Evolutionary conservation across 2,797 vertebrate species (phyloP).

Genomic region (Podarcis siculus): DNA sequence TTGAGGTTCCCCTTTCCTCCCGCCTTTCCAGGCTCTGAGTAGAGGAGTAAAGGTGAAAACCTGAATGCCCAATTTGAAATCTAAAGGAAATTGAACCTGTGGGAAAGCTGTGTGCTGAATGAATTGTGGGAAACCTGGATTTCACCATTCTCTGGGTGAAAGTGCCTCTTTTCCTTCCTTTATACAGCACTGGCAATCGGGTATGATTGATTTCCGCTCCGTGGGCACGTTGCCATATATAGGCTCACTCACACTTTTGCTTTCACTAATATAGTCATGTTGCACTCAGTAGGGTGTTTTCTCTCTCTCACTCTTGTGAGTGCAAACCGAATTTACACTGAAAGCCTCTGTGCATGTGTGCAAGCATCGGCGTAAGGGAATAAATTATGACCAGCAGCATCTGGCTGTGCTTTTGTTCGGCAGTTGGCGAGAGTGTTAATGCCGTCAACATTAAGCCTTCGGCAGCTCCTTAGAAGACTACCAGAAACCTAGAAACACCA

Average conservation of each 20-base stretch:
- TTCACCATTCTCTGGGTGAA: neutral
- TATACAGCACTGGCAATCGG: conserved; percentile 3
- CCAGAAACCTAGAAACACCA: conserved; percentile 29
- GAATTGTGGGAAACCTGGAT: neutral
- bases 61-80: neutral
- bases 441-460: neutral
- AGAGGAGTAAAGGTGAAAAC: conserved; percentile 20
- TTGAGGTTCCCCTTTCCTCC: neutral
- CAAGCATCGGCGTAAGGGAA: conserved; percentile 22
- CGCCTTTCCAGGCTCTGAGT: neutral
- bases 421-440: conserved; percentile 6
- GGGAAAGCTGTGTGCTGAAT: fast-evolving
- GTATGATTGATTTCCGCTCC: neutral
- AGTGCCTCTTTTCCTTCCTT: neutral
- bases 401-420: conserved; percentile 29
- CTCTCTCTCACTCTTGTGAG: conserved; percentile 22
- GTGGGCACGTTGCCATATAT: neutral
- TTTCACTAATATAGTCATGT: conserved; percentile 6
- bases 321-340: conserved; percentile 41
- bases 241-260: neutral
- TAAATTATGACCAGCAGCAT: conserved; percentile 30
- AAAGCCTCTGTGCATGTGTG: neutral
- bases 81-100: fast-evolving
- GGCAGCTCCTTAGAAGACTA: conserved; percentile 1
- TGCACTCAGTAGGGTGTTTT: neutral